These are phyloP conservation scores for Dione juno DNA, from an alignment of 2,888 invertebrate genomes.

Conservation along the genomic window DNA sequence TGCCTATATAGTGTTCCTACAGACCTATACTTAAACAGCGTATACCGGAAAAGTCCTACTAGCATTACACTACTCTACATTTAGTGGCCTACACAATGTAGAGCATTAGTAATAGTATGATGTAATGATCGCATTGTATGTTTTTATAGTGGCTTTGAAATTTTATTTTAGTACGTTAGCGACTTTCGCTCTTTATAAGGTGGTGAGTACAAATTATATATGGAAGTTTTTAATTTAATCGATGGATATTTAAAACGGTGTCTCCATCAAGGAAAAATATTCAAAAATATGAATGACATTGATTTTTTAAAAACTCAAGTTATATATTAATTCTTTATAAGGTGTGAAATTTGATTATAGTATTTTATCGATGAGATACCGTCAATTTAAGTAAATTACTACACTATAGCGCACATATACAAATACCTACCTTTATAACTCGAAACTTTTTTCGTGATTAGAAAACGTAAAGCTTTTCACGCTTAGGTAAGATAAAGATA, in stretches of 20 bases:
- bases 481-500: conserved; percentile 21
- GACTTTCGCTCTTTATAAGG: not conserved
- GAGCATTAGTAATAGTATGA: too few species aligned
- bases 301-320: not conserved
- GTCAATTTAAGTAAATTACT: not conserved
- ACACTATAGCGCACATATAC: not conserved
- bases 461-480: conserved; percentile 15
- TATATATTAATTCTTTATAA: not conserved
- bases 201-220: not conserved
- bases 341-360: not conserved
- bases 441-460: conserved; percentile 14
- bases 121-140: not conserved
- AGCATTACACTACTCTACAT: too few species aligned
- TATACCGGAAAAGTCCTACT: too few species aligned
- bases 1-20: too few species aligned
- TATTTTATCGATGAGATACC: not conserved
- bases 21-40: too few species aligned
- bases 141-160: not conserved
- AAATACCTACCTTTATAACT: not conserved
- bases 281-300: not conserved
- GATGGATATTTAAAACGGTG: not conserved
- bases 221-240: not conserved
- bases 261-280: not conserved
- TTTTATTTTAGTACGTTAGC: not conserved
- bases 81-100: too few species aligned